phyloP scores from a whole-genome alignment of 2,888 invertebrate species.

The Trichopoda pennipes region DNA sequence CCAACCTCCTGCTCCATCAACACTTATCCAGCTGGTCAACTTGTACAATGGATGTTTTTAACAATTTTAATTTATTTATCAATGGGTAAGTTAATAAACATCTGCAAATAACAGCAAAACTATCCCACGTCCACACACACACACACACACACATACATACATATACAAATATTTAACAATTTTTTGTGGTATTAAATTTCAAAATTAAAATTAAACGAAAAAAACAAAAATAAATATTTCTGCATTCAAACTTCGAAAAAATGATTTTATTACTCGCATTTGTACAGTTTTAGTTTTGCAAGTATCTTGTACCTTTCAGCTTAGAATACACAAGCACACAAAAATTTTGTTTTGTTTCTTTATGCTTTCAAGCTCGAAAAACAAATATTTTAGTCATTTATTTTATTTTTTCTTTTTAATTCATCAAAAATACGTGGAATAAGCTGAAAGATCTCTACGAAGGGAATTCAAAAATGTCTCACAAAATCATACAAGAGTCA shows the following conservation, averaged over 20 bases:
- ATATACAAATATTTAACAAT: background rate
- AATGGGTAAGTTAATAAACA: slow-evolving; percentile 74
- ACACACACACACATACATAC: background rate
- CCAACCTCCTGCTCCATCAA: slow-evolving; percentile 23
- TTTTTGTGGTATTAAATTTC: slow-evolving; percentile 27
- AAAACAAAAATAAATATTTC: slow-evolving; percentile 5
- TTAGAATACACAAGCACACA: no score
- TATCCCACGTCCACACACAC: background rate
- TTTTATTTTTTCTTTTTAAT: no score
- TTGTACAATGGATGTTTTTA: slow-evolving; percentile 75
- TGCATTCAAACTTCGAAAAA: background rate
- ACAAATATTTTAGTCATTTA: no score
- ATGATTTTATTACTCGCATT: background rate
- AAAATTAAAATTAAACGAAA: slow-evolving; percentile 15
- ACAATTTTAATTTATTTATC: slow-evolving; percentile 76
- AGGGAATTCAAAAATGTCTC: no score
- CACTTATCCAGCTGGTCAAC: slow-evolving; percentile 60
- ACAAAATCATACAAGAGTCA: no score
- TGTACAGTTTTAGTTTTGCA: background rate
- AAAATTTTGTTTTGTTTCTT: no score
- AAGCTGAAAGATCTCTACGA: no score
- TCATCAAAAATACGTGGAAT: no score
- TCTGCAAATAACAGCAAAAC: slow-evolving; percentile 3
- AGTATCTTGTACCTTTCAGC: background rate
- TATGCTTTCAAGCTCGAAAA: no score